Evolutionary conservation across 2,797 vertebrate genomes (phyloP), one percentile per base, ranked within the genome.

Genomic region (Dendrocincla fuliginosa): DNA sequence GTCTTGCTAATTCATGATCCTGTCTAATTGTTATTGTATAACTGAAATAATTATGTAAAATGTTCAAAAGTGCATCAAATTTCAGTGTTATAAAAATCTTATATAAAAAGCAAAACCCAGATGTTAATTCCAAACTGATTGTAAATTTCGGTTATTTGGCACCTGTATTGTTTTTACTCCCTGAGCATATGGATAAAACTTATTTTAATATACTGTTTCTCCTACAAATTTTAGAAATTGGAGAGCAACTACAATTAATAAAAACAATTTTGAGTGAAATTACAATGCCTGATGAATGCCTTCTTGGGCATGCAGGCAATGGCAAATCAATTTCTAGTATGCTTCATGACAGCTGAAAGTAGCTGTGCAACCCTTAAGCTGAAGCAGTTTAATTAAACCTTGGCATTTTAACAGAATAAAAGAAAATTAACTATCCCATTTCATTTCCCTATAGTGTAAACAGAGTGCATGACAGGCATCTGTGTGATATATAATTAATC

Each of bases 381-480:
- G 90, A 92, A 95, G 90, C 82, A 93, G 82, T 92, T 97, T 95
- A 96, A 97, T 97, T 96, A 97, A 96, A 92, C 82, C 61, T 84
- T 96, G 95, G 93, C 92, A 92, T 97, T 96, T 96, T 94, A 97
- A 91, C 89, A 92, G 87, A 96, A 95, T 95, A 95, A 92, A 97
- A 78, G 79, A 96, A 96, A 97, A 96, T 92, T 81, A 96, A 85
- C 82, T 84, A 95, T 76, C 82, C 79, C 84, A 78, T 92, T 96
- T 96, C 47, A 94, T 94, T 91, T 96, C 95, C 91, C 93, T 59
- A 28, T 75, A 89, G 96, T 86, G 87, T 91, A 96, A 96, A 96
- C 91, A 86, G 56, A 96, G 50, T 69, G 50, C 86, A 88, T 81
- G 93, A 94, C 92, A 92, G 93, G 89, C 91, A 91, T 95, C 90